A percentile compares a stretch with the other conserved stretches of the same genome.
Conservation (phyloP, 2,888 invertebrate genomes). For the Metopia argyrocephala region DNA sequence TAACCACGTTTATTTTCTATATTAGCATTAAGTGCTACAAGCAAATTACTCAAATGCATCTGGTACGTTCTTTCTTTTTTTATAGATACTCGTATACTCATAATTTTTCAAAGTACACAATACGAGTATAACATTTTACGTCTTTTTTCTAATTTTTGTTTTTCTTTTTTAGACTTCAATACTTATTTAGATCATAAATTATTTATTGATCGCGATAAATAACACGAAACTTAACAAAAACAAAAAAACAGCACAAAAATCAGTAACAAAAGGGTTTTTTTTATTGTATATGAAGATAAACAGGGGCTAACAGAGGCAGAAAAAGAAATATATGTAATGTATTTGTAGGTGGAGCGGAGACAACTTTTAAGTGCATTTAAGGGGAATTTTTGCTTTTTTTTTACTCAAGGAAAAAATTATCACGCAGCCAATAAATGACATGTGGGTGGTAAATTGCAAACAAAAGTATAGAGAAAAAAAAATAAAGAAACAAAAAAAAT, state of each 20-base stretch:
- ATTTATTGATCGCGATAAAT: conserved; percentile 78
- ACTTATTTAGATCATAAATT: conserved; percentile 74
- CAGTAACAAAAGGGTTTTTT: conserved; percentile 32
- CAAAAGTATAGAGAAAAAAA: background rate
- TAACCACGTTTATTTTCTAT: background rate
- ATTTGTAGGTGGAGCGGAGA: conserved; percentile 7
- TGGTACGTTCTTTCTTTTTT: conserved; percentile 50
- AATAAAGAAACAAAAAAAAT: conserved; percentile 5
- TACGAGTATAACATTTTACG: conserved; percentile 4
- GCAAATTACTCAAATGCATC: conserved; percentile 76
- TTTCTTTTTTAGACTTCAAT: conserved; percentile 48
- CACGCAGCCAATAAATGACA: conserved; percentile 51
- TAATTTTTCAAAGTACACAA: conserved; percentile 41
- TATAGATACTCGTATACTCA: conserved; percentile 19
- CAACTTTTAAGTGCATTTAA: conserved; percentile 53
- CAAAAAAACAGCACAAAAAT: conserved; percentile 19
- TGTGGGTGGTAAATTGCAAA: conserved; percentile 30
- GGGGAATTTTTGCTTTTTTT: conserved; percentile 33
- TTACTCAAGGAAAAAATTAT: conserved; percentile 51
- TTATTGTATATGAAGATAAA: conserved; percentile 29
- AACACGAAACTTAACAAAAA: conserved; percentile 74
- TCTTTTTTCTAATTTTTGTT: background rate
- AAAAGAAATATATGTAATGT: too few relatives aligned
- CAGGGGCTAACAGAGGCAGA: background rate
- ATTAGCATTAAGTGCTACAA: conserved; percentile 57